Conservation (phyloP, 2,888 invertebrate genomes). For the Calameuta idolon region DNA sequence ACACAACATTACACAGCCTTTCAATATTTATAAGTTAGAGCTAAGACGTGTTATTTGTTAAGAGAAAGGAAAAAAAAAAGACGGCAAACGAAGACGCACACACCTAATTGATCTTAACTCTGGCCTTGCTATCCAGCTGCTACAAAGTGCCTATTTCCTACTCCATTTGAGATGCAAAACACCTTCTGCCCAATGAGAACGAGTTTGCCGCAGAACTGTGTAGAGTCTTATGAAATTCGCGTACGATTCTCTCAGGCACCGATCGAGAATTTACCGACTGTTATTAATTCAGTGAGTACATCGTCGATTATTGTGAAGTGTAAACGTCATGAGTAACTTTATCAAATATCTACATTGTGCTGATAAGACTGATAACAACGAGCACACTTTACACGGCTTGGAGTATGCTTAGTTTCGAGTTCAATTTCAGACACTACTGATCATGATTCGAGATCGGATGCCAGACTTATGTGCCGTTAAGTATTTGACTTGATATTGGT, state of each 20-base stretch:
- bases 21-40: not conserved
- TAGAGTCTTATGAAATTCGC: constrained; percentile 29
- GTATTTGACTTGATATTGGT: constrained; percentile 33
- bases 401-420: constrained; percentile 38
- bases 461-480: constrained; percentile 60
- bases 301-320: constrained; percentile 13
- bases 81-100: constrained; percentile 2
- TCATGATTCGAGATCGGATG: constrained; percentile 63
- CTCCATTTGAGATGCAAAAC: constrained; percentile 59
- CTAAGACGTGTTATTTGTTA: not conserved
- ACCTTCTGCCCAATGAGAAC: constrained; percentile 34
- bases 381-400: constrained; percentile 27
- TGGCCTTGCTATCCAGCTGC: constrained; percentile 25
- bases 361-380: constrained; percentile 59
- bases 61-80: not conserved
- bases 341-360: constrained; percentile 43
- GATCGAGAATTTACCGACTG: constrained; percentile 1
- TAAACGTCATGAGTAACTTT: constrained; percentile 13
- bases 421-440: constrained; percentile 36
- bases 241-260: not conserved
- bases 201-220: constrained; percentile 37
- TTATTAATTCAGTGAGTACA: constrained; percentile 14
- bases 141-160: constrained; percentile 55
- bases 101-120: constrained; percentile 22
- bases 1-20: not conserved